Base-by-base conservation (phyloP, 2,888 invertebrate genomes). In the Drosophila greeni region DNA sequence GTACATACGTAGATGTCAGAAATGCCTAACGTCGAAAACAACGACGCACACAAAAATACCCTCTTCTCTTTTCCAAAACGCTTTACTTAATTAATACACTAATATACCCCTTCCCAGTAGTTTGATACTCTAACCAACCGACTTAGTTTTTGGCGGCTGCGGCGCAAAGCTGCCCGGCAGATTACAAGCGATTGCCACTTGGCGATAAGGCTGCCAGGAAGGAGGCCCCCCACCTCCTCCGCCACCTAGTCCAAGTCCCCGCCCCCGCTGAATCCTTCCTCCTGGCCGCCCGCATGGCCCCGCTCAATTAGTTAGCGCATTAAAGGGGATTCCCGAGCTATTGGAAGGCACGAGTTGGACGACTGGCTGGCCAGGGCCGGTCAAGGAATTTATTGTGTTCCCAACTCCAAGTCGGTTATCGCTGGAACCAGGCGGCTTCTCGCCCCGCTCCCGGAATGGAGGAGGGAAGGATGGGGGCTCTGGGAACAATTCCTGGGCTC, bases 241-340 rank as follows among this genome's bases (percentile, higher is more conserved):
- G 1, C 20, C 23, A 55, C 40, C 59, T 16, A 26, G 43, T 16
- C 18, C 45, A 4, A 47, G 18, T 31, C 18, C 9, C 36, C 16
- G n/a, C n/a, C n/a, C 29, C 53, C 42, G 53, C 43, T 31, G 31
- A 36, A 60, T 45, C 40, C 49, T 23, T 40, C 40, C 14, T 37
- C 18, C 37, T 26, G 36, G 20, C 45, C 20, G 61, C 43, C 62
- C 66, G 42, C 53, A 55, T 60, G 61, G 51, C 68, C 62, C 69
- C 66, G 73, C 74, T 76, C 85, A 82, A 82, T 82, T 82, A 82
- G 82, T 84, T 85, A 73, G 67, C 80, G 82, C 85, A 82, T 82
- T 82, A 85, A 77, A 66, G 70, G 82, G 77, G 76, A 62, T 62
- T 84, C 73, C 82, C 60, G 62, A 67, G 66, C 57, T 55, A 26